Base-by-base conservation (phyloP, 1,140 invertebrate species). In the Trichoplusia ni region DNA sequence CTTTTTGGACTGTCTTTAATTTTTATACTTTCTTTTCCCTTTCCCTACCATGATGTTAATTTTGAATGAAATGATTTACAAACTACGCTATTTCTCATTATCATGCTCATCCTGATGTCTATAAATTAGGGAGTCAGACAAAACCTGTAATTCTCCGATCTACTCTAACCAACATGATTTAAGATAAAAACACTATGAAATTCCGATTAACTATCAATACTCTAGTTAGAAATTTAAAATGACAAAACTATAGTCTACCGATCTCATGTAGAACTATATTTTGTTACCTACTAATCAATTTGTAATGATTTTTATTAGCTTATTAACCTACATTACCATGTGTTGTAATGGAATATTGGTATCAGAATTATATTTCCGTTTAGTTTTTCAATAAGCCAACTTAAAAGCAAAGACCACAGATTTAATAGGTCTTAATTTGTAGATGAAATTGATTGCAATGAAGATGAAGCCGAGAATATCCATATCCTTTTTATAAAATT, bases 331-430 rank as follows among this genome's bases (percentile, higher is more conserved):
- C 70, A 25, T 68, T 62, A 64, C 46, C 63, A 69, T 19, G 87
- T 88, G 84, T 90, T 90, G 85, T 85, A 88, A 90, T 90, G 85
- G 84, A 88, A 88, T 90, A 90, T 88, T 68, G 72, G 71, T 79
- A 67, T 65, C 47, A 16, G 37, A 61, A 64, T 44, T 44, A n/a
- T 53, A 59, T 42, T 35, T 53, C 29, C 11, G 13, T 46, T 47
- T 58, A 16, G 33, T 44, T 38, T 31, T 13, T 29, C 4, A n/a
- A 42, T 44, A 58, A 58, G 54, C 54, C 23, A 44, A 58, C 23
- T 58, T 44, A 58, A 21, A 58, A 58, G 54, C 54, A 27, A 31
- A 58, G 18, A 27, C 25, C 35, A 58, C 25, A 58, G 23, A 44
- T 27, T 14, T 21, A 35, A 35, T 47, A 35, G 19, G n/a, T 42